These are phyloP conservation scores for Micromesistius poutassou DNA, from an alignment of 2,797 vertebrate genomes.

Conservation along the genomic window DNA sequence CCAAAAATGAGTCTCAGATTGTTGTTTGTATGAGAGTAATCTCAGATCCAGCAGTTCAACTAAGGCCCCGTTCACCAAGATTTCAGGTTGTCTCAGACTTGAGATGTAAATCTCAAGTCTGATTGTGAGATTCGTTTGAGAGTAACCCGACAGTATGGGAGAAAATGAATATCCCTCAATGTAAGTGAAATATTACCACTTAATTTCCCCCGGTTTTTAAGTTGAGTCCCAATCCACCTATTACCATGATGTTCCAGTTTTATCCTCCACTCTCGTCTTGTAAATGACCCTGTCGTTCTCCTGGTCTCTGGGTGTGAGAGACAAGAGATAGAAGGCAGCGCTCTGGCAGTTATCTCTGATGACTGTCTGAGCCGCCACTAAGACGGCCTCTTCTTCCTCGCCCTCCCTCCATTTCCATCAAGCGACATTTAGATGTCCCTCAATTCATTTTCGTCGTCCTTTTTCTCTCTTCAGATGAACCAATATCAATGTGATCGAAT, in stretches of 20 bases:
- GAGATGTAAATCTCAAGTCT: too few relatives aligned
- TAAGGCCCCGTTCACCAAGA: too few relatives aligned
- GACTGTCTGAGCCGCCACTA: slow-evolving; percentile 37
- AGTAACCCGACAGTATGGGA: not conserved
- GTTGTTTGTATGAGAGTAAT: not conserved
- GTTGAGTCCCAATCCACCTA: slow-evolving; percentile 19
- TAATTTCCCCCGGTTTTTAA: slow-evolving; percentile 5
- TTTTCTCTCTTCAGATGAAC: slow-evolving; percentile 27
- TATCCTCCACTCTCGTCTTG: slow-evolving; percentile 24
- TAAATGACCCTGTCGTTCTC: slow-evolving; percentile 35
- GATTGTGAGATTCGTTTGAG: not conserved
- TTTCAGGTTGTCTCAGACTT: too few relatives aligned
- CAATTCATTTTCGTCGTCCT: slow-evolving; percentile 15
- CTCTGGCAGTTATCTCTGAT: slow-evolving; percentile 43
- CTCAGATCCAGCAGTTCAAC: too few relatives aligned
- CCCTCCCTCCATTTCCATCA: slow-evolving; percentile 29
- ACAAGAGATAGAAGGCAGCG: slow-evolving; percentile 17
- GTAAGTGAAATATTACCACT: not conserved
- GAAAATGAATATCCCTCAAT: not conserved
- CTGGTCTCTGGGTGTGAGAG: slow-evolving; percentile 18
- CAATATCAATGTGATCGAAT: slow-evolving; percentile 51
- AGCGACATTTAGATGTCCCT: slow-evolving; percentile 48
- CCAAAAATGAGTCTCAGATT: not conserved
- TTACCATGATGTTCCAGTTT: slow-evolving; percentile 24
- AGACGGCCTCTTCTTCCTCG: slow-evolving; percentile 34